These are phyloP conservation scores for Centropus unirufus DNA, from an alignment of 2,113 vertebrate genomes.

Conservation along the genomic window DNA sequence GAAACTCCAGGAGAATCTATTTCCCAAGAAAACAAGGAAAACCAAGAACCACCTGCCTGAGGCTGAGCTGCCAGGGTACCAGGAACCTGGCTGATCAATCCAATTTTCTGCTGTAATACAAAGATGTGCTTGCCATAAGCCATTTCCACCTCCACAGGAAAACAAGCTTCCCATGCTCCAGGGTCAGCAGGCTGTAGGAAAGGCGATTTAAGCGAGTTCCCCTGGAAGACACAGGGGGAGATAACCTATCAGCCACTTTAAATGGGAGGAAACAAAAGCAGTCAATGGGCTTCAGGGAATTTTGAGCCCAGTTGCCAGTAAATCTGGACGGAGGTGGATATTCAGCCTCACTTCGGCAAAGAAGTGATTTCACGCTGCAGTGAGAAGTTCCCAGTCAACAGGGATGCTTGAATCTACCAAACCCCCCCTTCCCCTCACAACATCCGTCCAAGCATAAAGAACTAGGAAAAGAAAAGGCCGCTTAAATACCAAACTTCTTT, in stretches of 20 bases:
- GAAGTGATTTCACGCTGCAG: background rate
- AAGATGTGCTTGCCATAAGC: background rate
- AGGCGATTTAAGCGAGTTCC: background rate
- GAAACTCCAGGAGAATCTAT: background rate
- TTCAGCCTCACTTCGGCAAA: background rate
- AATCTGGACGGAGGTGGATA: background rate
- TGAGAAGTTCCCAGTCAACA: background rate
- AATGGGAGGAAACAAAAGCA: background rate
- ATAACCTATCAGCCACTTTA: background rate
- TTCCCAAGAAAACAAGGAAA: background rate
- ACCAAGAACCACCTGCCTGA: background rate
- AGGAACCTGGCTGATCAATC: background rate
- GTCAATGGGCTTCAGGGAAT: background rate
- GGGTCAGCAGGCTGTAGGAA: background rate
- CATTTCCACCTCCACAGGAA: background rate
- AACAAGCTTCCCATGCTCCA: background rate
- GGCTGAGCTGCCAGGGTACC: background rate
- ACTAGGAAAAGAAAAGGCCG: background rate
- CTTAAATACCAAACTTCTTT: slow-evolving; percentile 40
- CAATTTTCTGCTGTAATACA: background rate
- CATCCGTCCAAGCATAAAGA: background rate
- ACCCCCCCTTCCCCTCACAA: background rate
- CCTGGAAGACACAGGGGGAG: slow-evolving; percentile 9
- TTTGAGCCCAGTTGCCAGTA: background rate
- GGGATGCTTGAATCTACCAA: background rate